These are phyloP conservation scores for Neoascia interrupta DNA, from an alignment of 2,888 invertebrate species.

Conservation along the genomic window DNA sequence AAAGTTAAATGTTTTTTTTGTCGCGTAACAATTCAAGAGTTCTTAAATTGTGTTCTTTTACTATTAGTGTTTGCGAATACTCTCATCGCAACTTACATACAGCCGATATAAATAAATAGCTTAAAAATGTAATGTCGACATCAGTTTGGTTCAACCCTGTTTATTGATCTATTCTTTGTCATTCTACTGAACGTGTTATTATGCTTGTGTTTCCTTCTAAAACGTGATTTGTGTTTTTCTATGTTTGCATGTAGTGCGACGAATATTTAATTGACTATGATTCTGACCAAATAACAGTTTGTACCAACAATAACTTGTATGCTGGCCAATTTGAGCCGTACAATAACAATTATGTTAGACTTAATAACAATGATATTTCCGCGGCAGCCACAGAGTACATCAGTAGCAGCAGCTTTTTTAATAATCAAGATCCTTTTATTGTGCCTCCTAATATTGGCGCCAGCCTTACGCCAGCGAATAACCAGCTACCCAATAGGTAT, in stretches of 20 bases:
- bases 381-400: constrained; percentile 30
- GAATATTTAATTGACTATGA: constrained; percentile 72
- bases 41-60: too few relatives aligned
- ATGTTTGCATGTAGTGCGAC: constrained; percentile 72
- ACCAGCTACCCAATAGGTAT: constrained; percentile 16
- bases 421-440: constrained; percentile 50
- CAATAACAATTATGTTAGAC: constrained; percentile 51
- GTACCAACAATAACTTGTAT: constrained; percentile 68
- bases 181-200: constrained; percentile 60
- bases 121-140: too few relatives aligned
- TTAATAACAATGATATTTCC: constrained; percentile 70
- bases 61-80: too few relatives aligned
- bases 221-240: constrained; percentile 59
- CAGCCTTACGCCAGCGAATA: constrained; percentile 16
- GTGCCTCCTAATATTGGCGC: constrained; percentile 29
- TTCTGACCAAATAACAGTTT: constrained; percentile 71
- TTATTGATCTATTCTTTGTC: background rate
- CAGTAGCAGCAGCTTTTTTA: constrained; percentile 20
- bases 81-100: too few relatives aligned
- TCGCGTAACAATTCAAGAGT: too few relatives aligned
- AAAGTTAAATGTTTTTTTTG: too few relatives aligned
- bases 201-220: too few relatives aligned
- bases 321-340: constrained; percentile 57
- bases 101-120: too few relatives aligned
- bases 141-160: too few relatives aligned